phyloP scores from a whole-genome alignment of 2,888 invertebrate genomes.

The Proisotoma minuta region DNA sequence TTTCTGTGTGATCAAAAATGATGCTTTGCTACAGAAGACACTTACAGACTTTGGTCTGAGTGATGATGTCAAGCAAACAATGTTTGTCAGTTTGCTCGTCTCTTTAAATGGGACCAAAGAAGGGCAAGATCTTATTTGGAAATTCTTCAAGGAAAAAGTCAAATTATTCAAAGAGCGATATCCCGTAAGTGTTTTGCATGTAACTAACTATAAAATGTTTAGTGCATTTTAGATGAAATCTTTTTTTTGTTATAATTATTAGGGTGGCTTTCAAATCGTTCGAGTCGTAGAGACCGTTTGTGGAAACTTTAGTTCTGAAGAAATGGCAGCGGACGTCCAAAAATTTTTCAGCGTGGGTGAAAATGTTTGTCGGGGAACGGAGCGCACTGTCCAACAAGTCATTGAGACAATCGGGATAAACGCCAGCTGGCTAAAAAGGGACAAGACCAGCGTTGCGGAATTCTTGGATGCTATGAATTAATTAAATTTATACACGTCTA shows the following conservation, averaged over 20 bases:
- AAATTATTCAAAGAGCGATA: conserved; percentile 54
- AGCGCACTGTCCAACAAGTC: conserved; percentile 83
- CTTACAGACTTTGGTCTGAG: conserved; percentile 78
- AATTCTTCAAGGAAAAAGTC: conserved; percentile 83
- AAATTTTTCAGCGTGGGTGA: conserved; percentile 71
- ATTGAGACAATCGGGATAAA: conserved; percentile 87
- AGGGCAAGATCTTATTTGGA: conserved; percentile 83
- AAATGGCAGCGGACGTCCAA: conserved; percentile 74
- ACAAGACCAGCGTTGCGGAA: conserved; percentile 53
- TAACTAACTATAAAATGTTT: neutral
- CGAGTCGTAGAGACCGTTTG: conserved; percentile 79
- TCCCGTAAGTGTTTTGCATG: conserved; percentile 32
- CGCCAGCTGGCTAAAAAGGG: conserved; percentile 78
- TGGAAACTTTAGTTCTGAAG: conserved; percentile 82
- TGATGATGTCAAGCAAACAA: conserved; percentile 84
- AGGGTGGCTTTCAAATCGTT: conserved; percentile 75
- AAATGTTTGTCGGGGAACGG: conserved; percentile 73
- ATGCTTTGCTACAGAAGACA: conserved; percentile 64
- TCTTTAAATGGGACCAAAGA: conserved; percentile 63
- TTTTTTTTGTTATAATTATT: conserved; percentile 17
- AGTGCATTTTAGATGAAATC: neutral
- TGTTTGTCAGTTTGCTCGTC: conserved; percentile 83
- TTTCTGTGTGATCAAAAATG: conserved; percentile 72
- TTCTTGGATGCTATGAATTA: conserved; percentile 5
- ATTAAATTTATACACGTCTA: no score